Evolutionary conservation across 1,140 invertebrate species (phyloP).

Genomic region (Luehdorfia chinensis): DNA sequence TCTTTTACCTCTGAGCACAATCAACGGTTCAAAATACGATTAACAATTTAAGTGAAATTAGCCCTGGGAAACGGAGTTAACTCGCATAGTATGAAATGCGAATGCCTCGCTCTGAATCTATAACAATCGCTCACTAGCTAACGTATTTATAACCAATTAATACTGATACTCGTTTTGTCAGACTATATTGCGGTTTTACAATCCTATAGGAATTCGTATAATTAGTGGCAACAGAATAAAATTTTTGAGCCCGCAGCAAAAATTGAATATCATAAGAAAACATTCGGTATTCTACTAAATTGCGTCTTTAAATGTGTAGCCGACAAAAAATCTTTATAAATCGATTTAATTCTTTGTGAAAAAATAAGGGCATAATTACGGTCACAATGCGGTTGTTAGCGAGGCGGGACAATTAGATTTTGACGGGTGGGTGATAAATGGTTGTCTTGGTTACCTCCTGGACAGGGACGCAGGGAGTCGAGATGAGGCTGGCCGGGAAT

Average conservation of each 20-base stretch:
- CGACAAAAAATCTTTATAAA: constrained; percentile 51
- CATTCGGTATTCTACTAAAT: constrained; percentile 51
- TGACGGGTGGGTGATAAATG: constrained; percentile 71
- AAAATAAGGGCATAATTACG: constrained; percentile 71
- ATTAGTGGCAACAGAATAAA: background rate
- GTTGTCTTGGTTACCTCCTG: constrained; percentile 45
- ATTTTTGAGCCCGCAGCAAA: constrained; percentile 4
- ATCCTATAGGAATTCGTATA: constrained; percentile 8
- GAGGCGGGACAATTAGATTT: constrained; percentile 72
- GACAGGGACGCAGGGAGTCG: constrained; percentile 24
- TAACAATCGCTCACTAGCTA: too few species aligned
- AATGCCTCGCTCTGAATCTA: too few species aligned
- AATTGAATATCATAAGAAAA: constrained; percentile 35
- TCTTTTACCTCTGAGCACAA: too few species aligned
- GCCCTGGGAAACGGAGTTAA: too few species aligned
- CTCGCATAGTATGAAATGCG: too few species aligned
- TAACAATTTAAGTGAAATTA: too few species aligned
- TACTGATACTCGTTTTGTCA: too few species aligned
- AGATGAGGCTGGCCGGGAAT: constrained; percentile 21
- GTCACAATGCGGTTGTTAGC: constrained; percentile 68
- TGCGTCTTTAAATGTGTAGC: constrained; percentile 33
- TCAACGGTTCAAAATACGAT: too few species aligned
- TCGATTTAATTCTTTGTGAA: constrained; percentile 52
- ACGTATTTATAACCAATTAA: too few species aligned
- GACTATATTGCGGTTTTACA: too few species aligned